Evolutionary conservation across 2,888 invertebrate genomes (phyloP), one percentile per base, ranked within the genome.

Genomic region (Ceramica pisi): DNA sequence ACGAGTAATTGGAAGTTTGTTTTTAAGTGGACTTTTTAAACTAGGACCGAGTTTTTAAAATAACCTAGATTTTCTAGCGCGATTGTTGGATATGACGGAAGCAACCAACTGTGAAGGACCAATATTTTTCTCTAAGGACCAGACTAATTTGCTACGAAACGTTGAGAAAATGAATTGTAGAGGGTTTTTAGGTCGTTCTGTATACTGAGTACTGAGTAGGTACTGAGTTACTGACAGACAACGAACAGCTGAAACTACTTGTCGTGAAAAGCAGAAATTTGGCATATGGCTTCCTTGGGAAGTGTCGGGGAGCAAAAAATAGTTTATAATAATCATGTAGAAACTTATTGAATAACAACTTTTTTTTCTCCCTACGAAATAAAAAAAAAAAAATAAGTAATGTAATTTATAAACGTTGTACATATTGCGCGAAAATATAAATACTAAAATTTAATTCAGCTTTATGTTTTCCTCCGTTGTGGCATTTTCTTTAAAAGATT

Each of bases 1-100:
- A 61, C 67, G 68, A 51, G 50, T 83, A 80, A 85, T 75, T 76
- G 71, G 76, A 80, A 85, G 76, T 85, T 78, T 60, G 67, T 63
- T 73, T 81, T 67, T 57, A 80, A 83, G 81, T 72, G 75, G 68
- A 79, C 69, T 83, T 68, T 65, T 57, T 41, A 60, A 76, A 72
- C 72, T 75, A 69, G 50, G n/a, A 63, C 55, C 16, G 46, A 72
- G 73, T 65, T 44, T 74, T 82, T 44, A 51, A 73, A 78, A 66
- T 67, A 72, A 65, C 38, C 50, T 71, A 71, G 85, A 70, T 74
- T 81, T 80, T 48, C 57, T 67, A 72, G 57, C 46, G 31, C 56
- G 46, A 70, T 71, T 69, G 68, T 53, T 19, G 57, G 38, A 51
- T 48, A 74, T 56, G 59, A 73, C 46, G 61, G 55, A 55, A 56